phyloP scores from a whole-genome alignment of 2,113 vertebrate species.

The Trogon melanurus region DNA sequence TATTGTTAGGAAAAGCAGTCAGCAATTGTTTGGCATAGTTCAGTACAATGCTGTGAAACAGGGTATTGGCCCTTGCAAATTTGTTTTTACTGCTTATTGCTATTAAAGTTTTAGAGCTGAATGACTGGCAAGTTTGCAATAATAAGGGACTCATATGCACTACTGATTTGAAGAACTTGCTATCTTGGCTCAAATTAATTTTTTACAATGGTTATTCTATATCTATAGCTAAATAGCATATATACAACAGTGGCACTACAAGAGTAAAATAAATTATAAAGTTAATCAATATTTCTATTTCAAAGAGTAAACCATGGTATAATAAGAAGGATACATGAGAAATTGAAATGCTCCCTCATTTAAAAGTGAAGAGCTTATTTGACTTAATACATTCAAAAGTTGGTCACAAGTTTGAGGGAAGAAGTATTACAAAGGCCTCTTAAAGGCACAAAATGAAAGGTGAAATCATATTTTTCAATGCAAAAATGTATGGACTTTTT shows the following conservation, averaged over 20 bases:
- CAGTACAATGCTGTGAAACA: neutral
- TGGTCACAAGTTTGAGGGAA: neutral
- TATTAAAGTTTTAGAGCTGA: neutral
- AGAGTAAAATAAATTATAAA: neutral
- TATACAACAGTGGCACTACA: neutral
- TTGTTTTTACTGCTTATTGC: neutral
- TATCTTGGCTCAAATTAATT: neutral
- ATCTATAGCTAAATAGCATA: neutral
- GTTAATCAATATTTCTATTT: neutral
- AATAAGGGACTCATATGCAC: neutral
- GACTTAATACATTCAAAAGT: neutral
- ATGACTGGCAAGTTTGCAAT: neutral
- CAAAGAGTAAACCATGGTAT: neutral
- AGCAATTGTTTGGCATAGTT: neutral
- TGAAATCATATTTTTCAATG: neutral
- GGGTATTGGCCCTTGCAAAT: neutral
- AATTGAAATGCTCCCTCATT: neutral
- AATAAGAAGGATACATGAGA: neutral
- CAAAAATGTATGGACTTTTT: neutral
- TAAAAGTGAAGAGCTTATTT: neutral
- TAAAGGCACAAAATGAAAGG: neutral
- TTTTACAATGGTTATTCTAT: neutral
- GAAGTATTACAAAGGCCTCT: neutral
- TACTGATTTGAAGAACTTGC: neutral
- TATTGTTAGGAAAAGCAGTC: neutral